These are phyloP conservation scores for Aromia moschata DNA, from an alignment of 2,888 invertebrate genomes.

Conservation along the genomic window DNA sequence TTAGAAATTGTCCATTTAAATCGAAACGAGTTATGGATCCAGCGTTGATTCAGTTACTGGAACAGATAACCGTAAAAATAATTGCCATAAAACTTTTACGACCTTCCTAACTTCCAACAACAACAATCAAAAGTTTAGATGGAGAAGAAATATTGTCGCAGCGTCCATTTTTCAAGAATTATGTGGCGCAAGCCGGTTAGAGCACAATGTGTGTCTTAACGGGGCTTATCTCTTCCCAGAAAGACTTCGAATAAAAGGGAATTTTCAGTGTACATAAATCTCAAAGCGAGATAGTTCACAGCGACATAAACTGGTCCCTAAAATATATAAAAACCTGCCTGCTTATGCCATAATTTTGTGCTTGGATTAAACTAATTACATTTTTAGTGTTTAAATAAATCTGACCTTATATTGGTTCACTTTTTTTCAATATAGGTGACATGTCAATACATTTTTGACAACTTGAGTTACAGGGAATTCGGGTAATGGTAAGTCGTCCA, in stretches of 20 bases:
- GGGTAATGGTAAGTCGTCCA: too few relatives aligned
- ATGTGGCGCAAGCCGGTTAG: neutral
- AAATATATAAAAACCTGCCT: neutral
- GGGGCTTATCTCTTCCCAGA: constrained; percentile 1
- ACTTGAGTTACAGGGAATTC: too few relatives aligned
- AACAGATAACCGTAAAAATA: neutral
- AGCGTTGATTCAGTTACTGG: too few relatives aligned
- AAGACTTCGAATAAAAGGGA: constrained; percentile 6
- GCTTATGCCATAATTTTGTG: neutral
- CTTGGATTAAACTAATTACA: neutral
- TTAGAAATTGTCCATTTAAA: too few relatives aligned
- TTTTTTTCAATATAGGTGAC: too few relatives aligned
- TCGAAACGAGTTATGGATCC: too few relatives aligned
- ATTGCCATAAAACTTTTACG: constrained; percentile 3
- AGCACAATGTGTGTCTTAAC: neutral
- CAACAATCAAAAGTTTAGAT: neutral
- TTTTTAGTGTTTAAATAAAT: too few relatives aligned
- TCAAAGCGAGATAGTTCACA: neutral
- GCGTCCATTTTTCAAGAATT: constrained; percentile 3
- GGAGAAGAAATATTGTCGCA: neutral
- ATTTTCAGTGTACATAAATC: constrained; percentile 18
- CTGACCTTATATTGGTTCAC: too few relatives aligned
- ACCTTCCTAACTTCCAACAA: neutral
- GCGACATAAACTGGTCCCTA: neutral
- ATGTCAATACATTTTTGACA: too few relatives aligned